Percentiles rank a stretch among this genome's conserved stretches.
These are phyloP conservation scores for Alligator sinensis DNA, from an alignment of 2,113 vertebrate species.

Conservation along the genomic window DNA sequence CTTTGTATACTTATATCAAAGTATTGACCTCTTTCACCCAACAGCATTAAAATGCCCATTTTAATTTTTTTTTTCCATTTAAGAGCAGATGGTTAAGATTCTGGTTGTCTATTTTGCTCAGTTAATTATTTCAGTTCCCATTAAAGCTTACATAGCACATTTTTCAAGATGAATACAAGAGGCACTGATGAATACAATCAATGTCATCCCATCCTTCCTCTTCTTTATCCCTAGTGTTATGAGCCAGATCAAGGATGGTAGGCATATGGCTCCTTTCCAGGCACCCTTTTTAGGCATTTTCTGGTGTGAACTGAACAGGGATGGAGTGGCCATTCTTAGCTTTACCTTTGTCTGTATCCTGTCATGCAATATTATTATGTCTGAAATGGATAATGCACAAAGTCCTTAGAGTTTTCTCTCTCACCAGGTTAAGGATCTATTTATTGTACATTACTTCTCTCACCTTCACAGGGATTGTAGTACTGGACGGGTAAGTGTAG, in stretches of 20 bases:
- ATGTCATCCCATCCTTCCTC: not conserved
- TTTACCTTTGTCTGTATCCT: no score
- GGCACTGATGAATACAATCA: accelerated
- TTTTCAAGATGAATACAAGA: not conserved
- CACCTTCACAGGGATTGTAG: not conserved
- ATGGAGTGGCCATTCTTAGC: not conserved
- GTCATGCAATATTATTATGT: not conserved
- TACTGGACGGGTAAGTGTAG: not conserved
- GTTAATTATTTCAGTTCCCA: not conserved
- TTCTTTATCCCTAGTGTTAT: accelerated
- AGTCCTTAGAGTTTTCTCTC: not conserved
- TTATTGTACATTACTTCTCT: not conserved
- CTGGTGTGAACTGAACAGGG: not conserved
- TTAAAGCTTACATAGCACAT: accelerated
- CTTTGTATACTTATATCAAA: not conserved
- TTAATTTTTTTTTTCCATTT: not conserved
- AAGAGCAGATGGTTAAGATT: not conserved
- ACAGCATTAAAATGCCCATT: accelerated
- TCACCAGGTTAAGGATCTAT: not conserved
- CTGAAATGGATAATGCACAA: not conserved
- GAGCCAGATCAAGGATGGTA: not conserved
- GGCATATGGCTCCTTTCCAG: accelerated
- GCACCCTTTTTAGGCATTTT: not conserved
- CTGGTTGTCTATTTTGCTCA: not conserved
- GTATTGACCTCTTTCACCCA: not conserved